A percentile compares a stretch with the other conserved stretches of the same genome.
Conservation (phyloP, 2,113 vertebrate genomes). For the Takifugu bimaculatus region DNA sequence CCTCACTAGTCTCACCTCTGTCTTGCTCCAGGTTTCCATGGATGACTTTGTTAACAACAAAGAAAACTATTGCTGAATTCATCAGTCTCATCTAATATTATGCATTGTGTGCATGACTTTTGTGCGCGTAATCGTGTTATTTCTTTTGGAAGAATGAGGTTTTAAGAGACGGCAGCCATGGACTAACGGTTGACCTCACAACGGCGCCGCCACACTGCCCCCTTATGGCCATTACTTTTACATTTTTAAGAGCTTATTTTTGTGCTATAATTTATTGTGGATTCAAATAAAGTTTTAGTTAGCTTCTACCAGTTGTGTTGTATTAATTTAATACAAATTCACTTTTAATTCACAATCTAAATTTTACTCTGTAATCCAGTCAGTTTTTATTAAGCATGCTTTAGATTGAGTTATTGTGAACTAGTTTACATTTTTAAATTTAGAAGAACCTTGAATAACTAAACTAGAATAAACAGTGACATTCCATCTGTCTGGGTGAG, state of each 20-base stretch:
- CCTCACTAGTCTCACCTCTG: background rate
- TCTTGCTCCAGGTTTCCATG: conserved; percentile 67
- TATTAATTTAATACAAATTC: background rate
- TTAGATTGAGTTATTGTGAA: too few relatives aligned
- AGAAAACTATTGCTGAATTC: conserved; percentile 55
- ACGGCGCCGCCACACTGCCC: conserved; percentile 35
- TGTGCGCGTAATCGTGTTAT: background rate
- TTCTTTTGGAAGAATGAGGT: background rate
- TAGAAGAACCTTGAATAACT: too few relatives aligned
- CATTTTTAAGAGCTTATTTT: conserved; percentile 15
- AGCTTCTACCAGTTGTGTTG: background rate
- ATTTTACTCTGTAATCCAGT: background rate
- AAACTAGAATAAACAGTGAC: too few relatives aligned
- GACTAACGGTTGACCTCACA: too few relatives aligned
- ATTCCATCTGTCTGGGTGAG: too few relatives aligned
- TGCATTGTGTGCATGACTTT: conserved; percentile 54
- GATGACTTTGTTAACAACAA: conserved; percentile 68
- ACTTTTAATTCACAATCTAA: background rate
- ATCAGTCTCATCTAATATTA: background rate
- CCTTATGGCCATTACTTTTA: conserved; percentile 27
- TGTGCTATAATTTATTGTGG: conserved; percentile 25
- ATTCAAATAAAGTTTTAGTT: conserved; percentile 43
- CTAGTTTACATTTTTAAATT: too few relatives aligned
- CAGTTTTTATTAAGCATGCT: too few relatives aligned
- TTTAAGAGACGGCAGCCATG: too few relatives aligned